phyloP scores from a whole-genome alignment of 2,888 invertebrate genomes.

The Conomelus anceps region DNA sequence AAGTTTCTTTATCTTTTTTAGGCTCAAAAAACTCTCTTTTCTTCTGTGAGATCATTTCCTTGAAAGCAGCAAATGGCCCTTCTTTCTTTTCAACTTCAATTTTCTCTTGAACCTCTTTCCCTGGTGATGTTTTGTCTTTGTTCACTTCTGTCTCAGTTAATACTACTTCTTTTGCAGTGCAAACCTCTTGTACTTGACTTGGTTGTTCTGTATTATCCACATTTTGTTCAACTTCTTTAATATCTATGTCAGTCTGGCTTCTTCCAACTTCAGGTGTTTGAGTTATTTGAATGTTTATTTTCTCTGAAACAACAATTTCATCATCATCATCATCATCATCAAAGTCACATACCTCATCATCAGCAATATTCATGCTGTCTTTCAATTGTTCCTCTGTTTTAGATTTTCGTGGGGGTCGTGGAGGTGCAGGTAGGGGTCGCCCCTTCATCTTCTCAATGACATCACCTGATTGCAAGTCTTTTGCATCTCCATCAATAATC shows the following conservation, averaged over 20 bases:
- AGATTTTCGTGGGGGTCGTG: slow-evolving; percentile 64
- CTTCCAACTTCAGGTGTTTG: not conserved
- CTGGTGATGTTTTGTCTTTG: not conserved
- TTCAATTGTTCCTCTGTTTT: slow-evolving; percentile 22
- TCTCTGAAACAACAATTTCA: slow-evolving; percentile 16
- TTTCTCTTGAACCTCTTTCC: not conserved
- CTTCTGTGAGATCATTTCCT: slow-evolving; percentile 8
- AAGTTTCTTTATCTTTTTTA: not conserved
- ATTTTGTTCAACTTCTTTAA: not conserved
- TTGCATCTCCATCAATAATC: slow-evolving; percentile 38
- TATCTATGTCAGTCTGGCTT: not conserved
- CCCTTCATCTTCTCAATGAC: slow-evolving; percentile 76
- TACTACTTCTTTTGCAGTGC: not conserved
- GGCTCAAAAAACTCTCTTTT: slow-evolving; percentile 4
- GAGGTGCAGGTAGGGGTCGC: slow-evolving; percentile 78
- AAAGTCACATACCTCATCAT: slow-evolving; percentile 20
- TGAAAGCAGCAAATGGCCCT: slow-evolving; percentile 1
- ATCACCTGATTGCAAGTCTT: slow-evolving; percentile 65
- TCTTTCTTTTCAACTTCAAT: not conserved
- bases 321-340: slow-evolving; percentile 19
- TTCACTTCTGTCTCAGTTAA: not conserved
- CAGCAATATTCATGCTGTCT: not conserved
- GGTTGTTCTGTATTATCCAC: not conserved
- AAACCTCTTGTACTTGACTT: not conserved
- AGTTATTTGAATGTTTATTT: slow-evolving; percentile 19